Evolutionary conservation across 2,797 vertebrate species (phyloP), one percentile per base, ranked within the genome.

Genomic region (Chanos chanos): DNA sequence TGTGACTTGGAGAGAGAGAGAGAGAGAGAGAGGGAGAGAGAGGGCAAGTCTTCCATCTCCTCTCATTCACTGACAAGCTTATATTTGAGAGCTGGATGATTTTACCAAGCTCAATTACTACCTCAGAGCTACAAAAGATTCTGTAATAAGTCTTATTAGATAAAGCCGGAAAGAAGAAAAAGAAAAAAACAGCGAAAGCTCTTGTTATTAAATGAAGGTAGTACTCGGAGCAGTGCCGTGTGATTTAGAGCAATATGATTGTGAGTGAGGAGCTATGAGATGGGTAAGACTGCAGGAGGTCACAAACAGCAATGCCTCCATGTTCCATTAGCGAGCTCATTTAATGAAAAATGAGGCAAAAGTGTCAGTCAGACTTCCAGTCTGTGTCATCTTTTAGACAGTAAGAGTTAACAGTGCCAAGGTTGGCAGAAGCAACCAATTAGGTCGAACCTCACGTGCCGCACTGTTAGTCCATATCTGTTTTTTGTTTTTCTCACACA

Each of bases 101-200:
- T n/a, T n/a, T n/a, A n/a, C n/a, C n/a, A n/a, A n/a, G n/a, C 80
- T 78, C 41, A 70, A 80, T 77, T 77, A 81, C 81, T 43, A 61
- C 73, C 79, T 76, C 79, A 83, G 79, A 79, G 74, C 67, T 71
- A 76, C 83, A 73, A 81, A 77, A 55, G 61, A 49, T 73, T 50
- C 44, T 53, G 30, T 19, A n/a, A 5, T 31, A 25, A 44, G 33
- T 49, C 51, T 36, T 41, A 39, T 56, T 64, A 50, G 61, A 25
- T 41, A 74, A 55, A 61, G 18, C 31, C 7, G 4, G 16, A 51
- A 51, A 34, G 7, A 43, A 39, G 27, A 55, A 62, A 70, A 51
- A 55, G 34, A 45, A 40, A 52, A 25, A 7, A 16, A 47, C n/a
- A 62, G 56, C 22, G 22, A n/a, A n/a, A 49, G 34, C 50, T 55